These are phyloP conservation scores for Pelecanoides urinatrix DNA, from an alignment of 2,113 vertebrate genomes.

Conservation along the genomic window DNA sequence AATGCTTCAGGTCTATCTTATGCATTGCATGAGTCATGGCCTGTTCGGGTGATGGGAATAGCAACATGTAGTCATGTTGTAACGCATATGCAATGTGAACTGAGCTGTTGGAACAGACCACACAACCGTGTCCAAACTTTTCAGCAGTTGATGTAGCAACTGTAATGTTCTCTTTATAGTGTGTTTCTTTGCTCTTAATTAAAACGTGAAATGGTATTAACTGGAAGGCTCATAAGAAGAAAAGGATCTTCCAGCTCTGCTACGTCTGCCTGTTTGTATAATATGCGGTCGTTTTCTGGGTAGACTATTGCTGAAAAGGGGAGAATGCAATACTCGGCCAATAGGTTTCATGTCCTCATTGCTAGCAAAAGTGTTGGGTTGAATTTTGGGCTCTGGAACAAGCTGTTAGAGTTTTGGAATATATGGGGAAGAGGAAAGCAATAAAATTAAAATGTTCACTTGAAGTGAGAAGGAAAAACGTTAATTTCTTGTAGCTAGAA, in stretches of 20 bases:
- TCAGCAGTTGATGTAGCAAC: background rate
- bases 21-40: background rate
- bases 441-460: background rate
- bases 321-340: background rate
- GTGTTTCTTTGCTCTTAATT: background rate
- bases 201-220: background rate
- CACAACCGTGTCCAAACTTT: background rate
- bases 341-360: background rate
- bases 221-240: background rate
- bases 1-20: background rate
- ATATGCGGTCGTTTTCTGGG: background rate
- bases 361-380: background rate
- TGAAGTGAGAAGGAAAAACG: background rate
- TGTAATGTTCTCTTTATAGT: background rate
- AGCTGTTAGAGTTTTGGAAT: background rate
- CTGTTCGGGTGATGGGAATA: background rate
- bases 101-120: background rate
- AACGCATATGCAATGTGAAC: background rate
- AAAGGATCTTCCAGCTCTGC: background rate
- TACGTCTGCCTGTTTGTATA: background rate
- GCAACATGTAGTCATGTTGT: background rate
- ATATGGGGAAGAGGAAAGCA: background rate
- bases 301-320: background rate
- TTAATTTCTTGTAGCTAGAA: background rate
- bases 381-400: constrained; percentile 1